Percentiles rank a stretch among this genome's conserved stretches.
These are phyloP conservation scores for Heteromormyrus szaboi DNA, from an alignment of 2,797 vertebrate genomes.

Conservation along the genomic window DNA sequence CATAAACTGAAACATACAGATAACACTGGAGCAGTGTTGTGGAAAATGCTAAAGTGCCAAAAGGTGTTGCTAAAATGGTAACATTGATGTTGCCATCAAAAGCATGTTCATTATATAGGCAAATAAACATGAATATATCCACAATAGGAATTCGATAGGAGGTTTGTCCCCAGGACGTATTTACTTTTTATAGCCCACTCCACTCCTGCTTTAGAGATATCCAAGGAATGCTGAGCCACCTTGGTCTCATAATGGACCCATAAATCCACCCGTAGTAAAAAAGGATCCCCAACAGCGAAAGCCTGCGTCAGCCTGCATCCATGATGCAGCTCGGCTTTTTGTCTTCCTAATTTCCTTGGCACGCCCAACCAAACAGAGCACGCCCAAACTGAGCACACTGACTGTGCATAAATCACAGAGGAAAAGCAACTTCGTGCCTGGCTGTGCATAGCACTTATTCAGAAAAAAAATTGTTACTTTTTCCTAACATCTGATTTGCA, in stretches of 20 bases:
- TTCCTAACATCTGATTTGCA: background rate
- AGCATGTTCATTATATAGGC: background rate
- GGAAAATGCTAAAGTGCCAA: background rate
- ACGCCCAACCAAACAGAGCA: background rate
- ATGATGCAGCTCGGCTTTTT: background rate
- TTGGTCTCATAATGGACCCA: conserved; percentile 58
- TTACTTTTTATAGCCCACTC: conserved; percentile 34
- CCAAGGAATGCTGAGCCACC: conserved; percentile 48
- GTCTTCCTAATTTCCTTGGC: background rate
- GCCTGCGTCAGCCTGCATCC: background rate
- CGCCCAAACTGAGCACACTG: background rate
- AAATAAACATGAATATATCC: conserved; percentile 23
- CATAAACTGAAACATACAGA: background rate
- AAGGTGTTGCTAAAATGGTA: background rate
- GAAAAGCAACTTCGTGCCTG: conserved; percentile 24
- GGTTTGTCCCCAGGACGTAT: conserved; percentile 45
- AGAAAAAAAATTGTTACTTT: background rate
- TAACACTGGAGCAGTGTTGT: background rate
- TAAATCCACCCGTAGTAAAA: conserved; percentile 58
- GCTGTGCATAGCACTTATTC: background rate
- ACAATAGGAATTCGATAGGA: conserved; percentile 31
- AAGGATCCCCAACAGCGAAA: conserved; percentile 27
- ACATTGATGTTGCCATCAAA: background rate
- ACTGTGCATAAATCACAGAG: conserved; percentile 19
- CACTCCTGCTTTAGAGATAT: conserved; percentile 49